Conservation (phyloP, 53 echinoderm and acorn worm genomes). For the Pentamera pediparva region DNA sequence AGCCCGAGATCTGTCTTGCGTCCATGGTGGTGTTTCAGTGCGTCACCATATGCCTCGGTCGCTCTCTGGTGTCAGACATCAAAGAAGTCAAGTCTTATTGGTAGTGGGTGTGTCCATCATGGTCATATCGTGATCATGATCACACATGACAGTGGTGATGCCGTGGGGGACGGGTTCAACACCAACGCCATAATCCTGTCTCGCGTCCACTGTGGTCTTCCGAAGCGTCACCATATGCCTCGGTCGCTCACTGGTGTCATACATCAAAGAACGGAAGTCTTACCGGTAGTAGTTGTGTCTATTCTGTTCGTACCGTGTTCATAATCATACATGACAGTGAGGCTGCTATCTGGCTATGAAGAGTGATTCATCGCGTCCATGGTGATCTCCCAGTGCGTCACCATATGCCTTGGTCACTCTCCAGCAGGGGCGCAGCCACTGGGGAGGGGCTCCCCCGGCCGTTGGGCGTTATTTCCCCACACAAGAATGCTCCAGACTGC, state of each 20-base stretch:
- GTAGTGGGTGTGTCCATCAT: slow-evolving; percentile 52
- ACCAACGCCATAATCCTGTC: neutral
- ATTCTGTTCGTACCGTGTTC: neutral
- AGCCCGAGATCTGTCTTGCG: neutral
- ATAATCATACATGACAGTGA: neutral
- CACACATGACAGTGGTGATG: neutral
- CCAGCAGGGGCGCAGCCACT: slow-evolving; percentile 65
- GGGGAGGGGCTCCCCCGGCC: slow-evolving; percentile 66
- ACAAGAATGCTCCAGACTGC: no score
- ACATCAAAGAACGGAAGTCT: slow-evolving; percentile 74
- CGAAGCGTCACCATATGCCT: neutral
- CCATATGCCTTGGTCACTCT: neutral
- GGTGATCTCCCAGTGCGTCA: neutral
- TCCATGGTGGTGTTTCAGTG: neutral
- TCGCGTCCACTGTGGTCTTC: neutral
- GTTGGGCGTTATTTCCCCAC: no score
- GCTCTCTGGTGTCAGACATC: slow-evolving; percentile 64
- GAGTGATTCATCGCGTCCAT: neutral
- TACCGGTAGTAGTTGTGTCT: slow-evolving; percentile 86
- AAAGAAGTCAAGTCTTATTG: slow-evolving; percentile 83
- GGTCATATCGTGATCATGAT: neutral
- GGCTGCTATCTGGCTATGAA: neutral
- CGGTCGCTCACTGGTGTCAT: slow-evolving; percentile 47
- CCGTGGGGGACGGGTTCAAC: neutral
- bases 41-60: neutral